Base-by-base conservation (phyloP, 2,888 invertebrate genomes). In the Drosophila kuntzei region DNA sequence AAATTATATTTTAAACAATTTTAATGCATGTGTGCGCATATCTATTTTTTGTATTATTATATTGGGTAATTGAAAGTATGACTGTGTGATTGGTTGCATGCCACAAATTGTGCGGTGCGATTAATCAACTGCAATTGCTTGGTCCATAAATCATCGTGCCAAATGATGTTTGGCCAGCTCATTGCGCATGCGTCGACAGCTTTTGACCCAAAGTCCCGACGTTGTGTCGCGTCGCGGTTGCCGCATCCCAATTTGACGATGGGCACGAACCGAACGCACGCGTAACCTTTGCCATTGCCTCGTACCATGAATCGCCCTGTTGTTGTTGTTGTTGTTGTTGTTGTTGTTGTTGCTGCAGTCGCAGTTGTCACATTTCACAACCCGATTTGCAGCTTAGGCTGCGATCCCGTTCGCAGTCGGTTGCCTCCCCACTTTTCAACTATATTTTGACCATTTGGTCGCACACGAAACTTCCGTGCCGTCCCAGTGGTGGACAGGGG, bases 191-290 rank as follows among this genome's bases (percentile, higher is more conserved):
- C 82, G 83, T 75, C 88, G 88, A 84, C 83, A 84, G 88, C 87
- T 76, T 53, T 53, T 71, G 79, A 79, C 77, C 83, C 73, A 63
- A 66, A 66, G 46, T 63, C 62, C 64, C 71, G 74, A 68, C 37
- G 53, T 47, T 53, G 32, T 34, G 49, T 47, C 57, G 32, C 37
- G 49, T 51, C 57, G 34, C 34, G 50, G 25, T 58, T 39, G 29
- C 49, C 58, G 16, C 34, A 58, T 39, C 22, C 8, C 55, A 55
- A 46, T 51, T 37, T 37, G 57, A 47, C 41, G 65, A 59, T 76
- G 84, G 90, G 82, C 90, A 89, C 90, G 90, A 71, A 90, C 90
- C 77, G 74, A 70, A 80, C 89, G 74, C 87, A 89, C 89, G 89
- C 89, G 77, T 90, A 90, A 89, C 89, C 89, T 89, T 90, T 89